phyloP scores from a whole-genome alignment of 2,888 invertebrate species.

The Lissocephala sabroskyi region DNA sequence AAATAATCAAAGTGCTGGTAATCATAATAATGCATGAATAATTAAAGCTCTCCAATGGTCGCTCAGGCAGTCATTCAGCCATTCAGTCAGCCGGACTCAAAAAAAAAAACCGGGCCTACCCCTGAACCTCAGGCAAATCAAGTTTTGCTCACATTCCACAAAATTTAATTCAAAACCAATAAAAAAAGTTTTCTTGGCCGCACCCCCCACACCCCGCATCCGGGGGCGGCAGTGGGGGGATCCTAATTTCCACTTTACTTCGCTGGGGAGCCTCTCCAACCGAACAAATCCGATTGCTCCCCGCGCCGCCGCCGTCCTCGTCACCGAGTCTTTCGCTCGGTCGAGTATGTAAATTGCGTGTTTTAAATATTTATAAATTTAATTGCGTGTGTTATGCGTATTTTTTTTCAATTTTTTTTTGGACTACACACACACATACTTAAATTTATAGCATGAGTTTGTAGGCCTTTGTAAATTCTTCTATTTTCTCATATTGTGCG shows the following conservation, averaged over 20 bases:
- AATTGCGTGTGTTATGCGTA: conserved; percentile 54
- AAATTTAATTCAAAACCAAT: no score
- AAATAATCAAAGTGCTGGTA: no score
- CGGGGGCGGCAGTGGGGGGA: no score
- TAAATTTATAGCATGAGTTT: background rate
- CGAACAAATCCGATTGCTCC: background rate
- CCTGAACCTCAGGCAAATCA: background rate
- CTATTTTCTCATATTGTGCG: background rate
- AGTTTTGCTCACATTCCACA: background rate
- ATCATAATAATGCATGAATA: no score
- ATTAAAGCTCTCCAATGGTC: background rate
- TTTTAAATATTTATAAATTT: conserved; percentile 59
- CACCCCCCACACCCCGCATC: no score
- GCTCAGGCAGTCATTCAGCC: background rate
- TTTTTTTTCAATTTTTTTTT: no score
- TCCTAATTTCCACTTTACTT: no score
- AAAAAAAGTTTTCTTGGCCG: background rate
- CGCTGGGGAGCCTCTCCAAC: no score
- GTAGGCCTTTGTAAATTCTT: background rate
- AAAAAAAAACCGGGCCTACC: no score
- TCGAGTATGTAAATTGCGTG: conserved; percentile 46
- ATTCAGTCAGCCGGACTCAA: background rate
- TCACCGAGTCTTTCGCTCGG: conserved; percentile 8
- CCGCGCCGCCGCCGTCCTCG: background rate
- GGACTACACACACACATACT: conserved; percentile 14